Evolutionary conservation across 2,113 vertebrate genomes (phyloP).

Genomic region (Stigmatopora argus): DNA sequence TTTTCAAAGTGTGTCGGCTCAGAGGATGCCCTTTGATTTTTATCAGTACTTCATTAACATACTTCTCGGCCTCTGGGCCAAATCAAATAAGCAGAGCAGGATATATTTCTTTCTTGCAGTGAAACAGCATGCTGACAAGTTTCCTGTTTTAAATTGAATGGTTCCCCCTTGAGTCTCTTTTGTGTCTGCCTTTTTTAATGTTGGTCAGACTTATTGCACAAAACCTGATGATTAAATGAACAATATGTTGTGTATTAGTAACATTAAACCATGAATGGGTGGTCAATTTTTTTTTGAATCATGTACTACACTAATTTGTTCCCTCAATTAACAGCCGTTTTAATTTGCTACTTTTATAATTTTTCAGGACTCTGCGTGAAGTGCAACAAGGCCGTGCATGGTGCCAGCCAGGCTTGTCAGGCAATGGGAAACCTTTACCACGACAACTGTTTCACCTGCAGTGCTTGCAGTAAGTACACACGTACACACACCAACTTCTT

Average conservation of each 20-base stretch:
- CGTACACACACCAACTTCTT: background rate
- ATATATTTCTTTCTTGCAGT: conserved; percentile 48
- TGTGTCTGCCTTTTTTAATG: conserved; percentile 21
- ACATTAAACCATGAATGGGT: background rate
- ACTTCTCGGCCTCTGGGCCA: conserved; percentile 48
- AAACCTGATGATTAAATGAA: conserved; percentile 4
- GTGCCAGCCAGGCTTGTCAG: conserved; percentile 90
- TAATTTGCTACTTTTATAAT: conserved; percentile 4
- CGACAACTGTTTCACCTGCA: conserved; percentile 89
- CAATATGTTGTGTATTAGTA: background rate
- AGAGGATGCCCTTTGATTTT: conserved; percentile 35
- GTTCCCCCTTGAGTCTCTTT: conserved; percentile 12
- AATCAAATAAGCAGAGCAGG: conserved; percentile 57
- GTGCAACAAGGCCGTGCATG: conserved; percentile 86
- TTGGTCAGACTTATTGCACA: conserved; percentile 10
- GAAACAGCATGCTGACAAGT: conserved; percentile 24
- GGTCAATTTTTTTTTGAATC: background rate
- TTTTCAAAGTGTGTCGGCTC: conserved; percentile 15
- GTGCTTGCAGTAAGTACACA: conserved; percentile 87
- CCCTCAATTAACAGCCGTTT: background rate
- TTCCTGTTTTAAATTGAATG: conserved; percentile 35
- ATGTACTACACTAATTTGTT: background rate
- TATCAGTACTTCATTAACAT: conserved; percentile 47
- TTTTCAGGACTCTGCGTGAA: conserved; percentile 82
- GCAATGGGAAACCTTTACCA: conserved; percentile 97